phyloP scores from a whole-genome alignment of 2,888 invertebrate genomes.

The Lasiommata megera region DNA sequence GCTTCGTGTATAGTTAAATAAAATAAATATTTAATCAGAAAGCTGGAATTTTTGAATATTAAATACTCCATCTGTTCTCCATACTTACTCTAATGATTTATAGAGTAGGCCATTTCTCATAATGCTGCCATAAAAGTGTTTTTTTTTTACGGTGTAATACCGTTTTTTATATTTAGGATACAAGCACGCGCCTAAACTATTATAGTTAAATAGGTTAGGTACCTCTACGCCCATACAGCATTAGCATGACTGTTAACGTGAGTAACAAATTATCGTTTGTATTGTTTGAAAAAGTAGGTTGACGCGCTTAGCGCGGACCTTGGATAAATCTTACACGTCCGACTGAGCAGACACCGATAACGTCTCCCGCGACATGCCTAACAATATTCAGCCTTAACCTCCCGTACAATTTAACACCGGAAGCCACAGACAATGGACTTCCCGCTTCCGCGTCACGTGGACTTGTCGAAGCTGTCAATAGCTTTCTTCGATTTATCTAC shows the following conservation, averaged over 20 bases:
- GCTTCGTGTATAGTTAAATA: too few relatives aligned
- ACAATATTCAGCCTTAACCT: slow-evolving; percentile 20
- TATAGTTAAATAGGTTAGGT: neutral
- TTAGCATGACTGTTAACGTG: neutral
- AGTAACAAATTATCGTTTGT: slow-evolving; percentile 4
- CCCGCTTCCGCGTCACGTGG: slow-evolving; percentile 60
- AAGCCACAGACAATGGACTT: slow-evolving; percentile 54
- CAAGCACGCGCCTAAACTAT: neutral
- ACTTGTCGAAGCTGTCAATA: slow-evolving; percentile 53
- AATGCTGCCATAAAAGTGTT: too few relatives aligned
- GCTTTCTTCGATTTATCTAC: slow-evolving; percentile 53
- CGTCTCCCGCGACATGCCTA: slow-evolving; percentile 52
- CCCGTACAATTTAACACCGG: slow-evolving; percentile 43
- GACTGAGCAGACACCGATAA: slow-evolving; percentile 29
- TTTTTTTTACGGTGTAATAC: too few relatives aligned
- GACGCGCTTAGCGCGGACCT: slow-evolving; percentile 22
- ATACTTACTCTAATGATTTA: too few relatives aligned
- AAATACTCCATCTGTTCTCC: too few relatives aligned
- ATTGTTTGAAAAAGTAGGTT: slow-evolving; percentile 24
- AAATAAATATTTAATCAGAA: too few relatives aligned
- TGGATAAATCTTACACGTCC: slow-evolving; percentile 34
- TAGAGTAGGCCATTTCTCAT: too few relatives aligned
- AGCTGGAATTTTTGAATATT: too few relatives aligned
- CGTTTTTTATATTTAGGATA: neutral
- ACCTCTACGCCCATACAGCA: slow-evolving; percentile 7